These are phyloP conservation scores for Nephrotoma guestfalica DNA, from an alignment of 2,888 invertebrate species.

Conservation along the genomic window DNA sequence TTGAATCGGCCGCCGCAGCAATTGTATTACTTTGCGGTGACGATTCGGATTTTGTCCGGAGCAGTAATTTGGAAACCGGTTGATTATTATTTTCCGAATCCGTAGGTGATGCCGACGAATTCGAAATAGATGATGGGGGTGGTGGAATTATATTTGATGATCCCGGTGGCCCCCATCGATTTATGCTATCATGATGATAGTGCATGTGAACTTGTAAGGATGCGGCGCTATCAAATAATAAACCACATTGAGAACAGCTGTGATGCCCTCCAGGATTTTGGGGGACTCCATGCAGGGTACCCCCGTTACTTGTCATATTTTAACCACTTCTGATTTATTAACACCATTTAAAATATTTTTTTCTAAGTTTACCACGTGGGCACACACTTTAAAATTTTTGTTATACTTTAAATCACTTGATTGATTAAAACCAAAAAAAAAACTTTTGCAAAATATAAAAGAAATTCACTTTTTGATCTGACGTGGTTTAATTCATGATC, in stretches of 20 bases:
- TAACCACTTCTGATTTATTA: slow-evolving; percentile 1
- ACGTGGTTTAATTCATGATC: neutral
- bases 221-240: slow-evolving; percentile 58
- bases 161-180: slow-evolving; percentile 13
- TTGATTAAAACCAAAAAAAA: neutral
- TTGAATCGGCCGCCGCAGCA: slow-evolving; percentile 60
- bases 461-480: neutral
- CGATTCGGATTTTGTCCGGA: slow-evolving; percentile 22
- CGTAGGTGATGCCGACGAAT: slow-evolving; percentile 13
- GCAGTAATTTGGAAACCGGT: slow-evolving; percentile 20
- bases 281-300: slow-evolving; percentile 12
- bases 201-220: slow-evolving; percentile 66
- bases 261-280: slow-evolving; percentile 31
- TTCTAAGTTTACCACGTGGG: slow-evolving; percentile 1
- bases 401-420: neutral
- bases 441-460: neutral
- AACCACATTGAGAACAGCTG: slow-evolving; percentile 62
- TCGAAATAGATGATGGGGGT: slow-evolving; percentile 8
- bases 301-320: slow-evolving; percentile 14
- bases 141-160: slow-evolving; percentile 6
- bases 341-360: slow-evolving; percentile 1
- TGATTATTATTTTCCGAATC: slow-evolving; percentile 44
- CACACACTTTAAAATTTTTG: neutral
- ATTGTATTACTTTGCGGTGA: slow-evolving; percentile 33
- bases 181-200: slow-evolving; percentile 57